Percentiles rank a stretch among this genome's conserved stretches.
Conservation (phyloP, 2,888 invertebrate species). For the Ochropleura plecta region DNA sequence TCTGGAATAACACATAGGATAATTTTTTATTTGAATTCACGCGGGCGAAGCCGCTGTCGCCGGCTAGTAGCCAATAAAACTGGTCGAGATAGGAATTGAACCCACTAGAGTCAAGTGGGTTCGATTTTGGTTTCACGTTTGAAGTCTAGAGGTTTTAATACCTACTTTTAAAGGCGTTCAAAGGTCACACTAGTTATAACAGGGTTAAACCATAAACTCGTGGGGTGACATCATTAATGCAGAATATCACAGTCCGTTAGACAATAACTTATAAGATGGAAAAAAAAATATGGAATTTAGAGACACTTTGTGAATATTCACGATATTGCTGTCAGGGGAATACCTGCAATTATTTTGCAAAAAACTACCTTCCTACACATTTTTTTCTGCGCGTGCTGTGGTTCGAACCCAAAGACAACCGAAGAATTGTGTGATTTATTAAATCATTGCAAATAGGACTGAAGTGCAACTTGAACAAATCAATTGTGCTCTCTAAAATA, state of each 20-base stretch:
- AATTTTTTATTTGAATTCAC: too few relatives aligned
- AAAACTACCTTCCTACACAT: neutral
- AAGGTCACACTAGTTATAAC: slow-evolving; percentile 7
- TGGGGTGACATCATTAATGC: neutral
- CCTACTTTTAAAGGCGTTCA: neutral
- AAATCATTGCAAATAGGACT: neutral
- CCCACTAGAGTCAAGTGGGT: neutral
- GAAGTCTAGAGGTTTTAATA: neutral
- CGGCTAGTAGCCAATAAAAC: neutral
- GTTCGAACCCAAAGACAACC: neutral
- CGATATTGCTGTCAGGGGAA: neutral
- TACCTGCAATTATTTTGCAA: neutral
- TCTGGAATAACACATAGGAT: too few relatives aligned
- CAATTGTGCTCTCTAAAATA: neutral
- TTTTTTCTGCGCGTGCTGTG: neutral
- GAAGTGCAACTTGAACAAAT: neutral
- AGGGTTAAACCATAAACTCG: neutral
- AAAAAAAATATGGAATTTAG: neutral
- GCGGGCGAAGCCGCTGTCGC: too few relatives aligned
- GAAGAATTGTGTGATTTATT: neutral
- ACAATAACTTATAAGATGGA: neutral
- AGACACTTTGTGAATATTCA: neutral
- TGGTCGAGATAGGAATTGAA: neutral
- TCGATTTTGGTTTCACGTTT: neutral
- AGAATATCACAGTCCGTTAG: neutral